Percentiles rank a stretch among this genome's conserved stretches.
Evolutionary conservation across 2,888 invertebrate species (phyloP).

Genomic region (Lordiphosa fenestrarum): DNA sequence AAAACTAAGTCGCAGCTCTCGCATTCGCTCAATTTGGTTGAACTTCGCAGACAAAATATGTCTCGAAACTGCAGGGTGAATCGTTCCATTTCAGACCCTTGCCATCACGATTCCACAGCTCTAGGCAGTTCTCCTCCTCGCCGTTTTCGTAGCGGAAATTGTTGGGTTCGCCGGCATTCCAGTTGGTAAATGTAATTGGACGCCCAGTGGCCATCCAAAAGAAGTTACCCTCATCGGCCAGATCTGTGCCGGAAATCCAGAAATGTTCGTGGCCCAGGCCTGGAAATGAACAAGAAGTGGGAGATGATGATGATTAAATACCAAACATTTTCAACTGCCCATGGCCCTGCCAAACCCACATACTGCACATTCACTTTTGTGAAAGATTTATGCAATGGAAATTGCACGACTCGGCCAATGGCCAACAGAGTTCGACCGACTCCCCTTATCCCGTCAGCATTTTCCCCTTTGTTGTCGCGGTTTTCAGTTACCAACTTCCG

Average conservation of each 20-base stretch:
- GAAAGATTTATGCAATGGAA: slow-evolving; percentile 44
- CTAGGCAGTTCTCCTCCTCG: slow-evolving; percentile 94
- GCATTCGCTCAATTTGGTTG: slow-evolving; percentile 74
- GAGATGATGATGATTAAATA: slow-evolving; percentile 9
- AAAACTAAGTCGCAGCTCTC: slow-evolving; percentile 7
- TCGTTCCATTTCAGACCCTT: slow-evolving; percentile 97
- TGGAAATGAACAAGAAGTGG: slow-evolving; percentile 67
- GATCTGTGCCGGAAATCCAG: slow-evolving; percentile 95
- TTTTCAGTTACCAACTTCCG: slow-evolving; percentile 69
- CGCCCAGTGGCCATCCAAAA: slow-evolving; percentile 96
- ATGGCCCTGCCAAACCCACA: slow-evolving; percentile 36
- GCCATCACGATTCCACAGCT: slow-evolving; percentile 93
- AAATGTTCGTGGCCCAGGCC: slow-evolving; percentile 94
- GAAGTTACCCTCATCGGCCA: slow-evolving; percentile 94
- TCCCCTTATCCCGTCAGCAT: slow-evolving; percentile 2
- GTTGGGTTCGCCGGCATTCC: slow-evolving; percentile 96
- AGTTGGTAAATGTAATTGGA: slow-evolving; percentile 94
- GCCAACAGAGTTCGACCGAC: slow-evolving; percentile 6
- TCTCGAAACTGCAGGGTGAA: slow-evolving; percentile 95
- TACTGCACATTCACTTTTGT: slow-evolving; percentile 26
- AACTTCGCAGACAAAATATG: slow-evolving; percentile 95
- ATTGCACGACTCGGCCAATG: slow-evolving; percentile 43
- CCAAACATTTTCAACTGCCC: slow-evolving; percentile 8
- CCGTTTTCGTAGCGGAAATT: slow-evolving; percentile 94
- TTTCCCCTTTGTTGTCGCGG: slow-evolving; percentile 33